phyloP scores from a whole-genome alignment of 92 coral and sea anemone genomes.

The Paragorgia papillata region DNA sequence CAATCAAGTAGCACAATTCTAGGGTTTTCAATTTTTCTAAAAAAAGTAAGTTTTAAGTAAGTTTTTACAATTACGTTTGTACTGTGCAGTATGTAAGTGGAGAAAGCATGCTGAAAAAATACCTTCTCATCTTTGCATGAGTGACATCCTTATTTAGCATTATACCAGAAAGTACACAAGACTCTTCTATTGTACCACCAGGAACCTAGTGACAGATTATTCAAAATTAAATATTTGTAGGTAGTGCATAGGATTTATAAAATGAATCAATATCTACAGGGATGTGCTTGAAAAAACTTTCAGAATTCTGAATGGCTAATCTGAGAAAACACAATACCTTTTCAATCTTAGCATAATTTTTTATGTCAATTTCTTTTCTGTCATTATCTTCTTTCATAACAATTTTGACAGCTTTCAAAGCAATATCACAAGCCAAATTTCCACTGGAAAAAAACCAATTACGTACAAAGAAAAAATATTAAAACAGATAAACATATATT shows the following conservation, averaged over 20 bases:
- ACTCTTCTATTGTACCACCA: conserved; percentile 97
- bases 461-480: conserved; percentile 3
- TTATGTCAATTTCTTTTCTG: conserved; percentile 95
- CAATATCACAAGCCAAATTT: conserved; percentile 93
- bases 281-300: no score
- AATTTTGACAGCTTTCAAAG: conserved; percentile 92
- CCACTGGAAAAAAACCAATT: conserved; percentile 62
- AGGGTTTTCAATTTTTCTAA: conserved; percentile 91
- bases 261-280: no score
- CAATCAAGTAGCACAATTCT: conserved; percentile 92
- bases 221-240: conserved; percentile 2
- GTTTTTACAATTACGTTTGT: not conserved
- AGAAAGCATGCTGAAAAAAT: not conserved
- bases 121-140: conserved; percentile 98
- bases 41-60: not conserved
- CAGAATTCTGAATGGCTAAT: no score
- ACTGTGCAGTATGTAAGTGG: not conserved
- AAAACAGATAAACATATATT: not conserved
- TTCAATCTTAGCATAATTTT: conserved; percentile 98
- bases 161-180: conserved; percentile 91
- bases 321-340: conserved; percentile 60
- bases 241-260: no score
- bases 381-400: conserved; percentile 87
- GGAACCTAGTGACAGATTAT: conserved; percentile 64
- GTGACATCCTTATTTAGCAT: conserved; percentile 98